These are phyloP conservation scores for Sinocyclocheilus anshuiensis DNA, from an alignment of 2,113 vertebrate species.

Conservation along the genomic window DNA sequence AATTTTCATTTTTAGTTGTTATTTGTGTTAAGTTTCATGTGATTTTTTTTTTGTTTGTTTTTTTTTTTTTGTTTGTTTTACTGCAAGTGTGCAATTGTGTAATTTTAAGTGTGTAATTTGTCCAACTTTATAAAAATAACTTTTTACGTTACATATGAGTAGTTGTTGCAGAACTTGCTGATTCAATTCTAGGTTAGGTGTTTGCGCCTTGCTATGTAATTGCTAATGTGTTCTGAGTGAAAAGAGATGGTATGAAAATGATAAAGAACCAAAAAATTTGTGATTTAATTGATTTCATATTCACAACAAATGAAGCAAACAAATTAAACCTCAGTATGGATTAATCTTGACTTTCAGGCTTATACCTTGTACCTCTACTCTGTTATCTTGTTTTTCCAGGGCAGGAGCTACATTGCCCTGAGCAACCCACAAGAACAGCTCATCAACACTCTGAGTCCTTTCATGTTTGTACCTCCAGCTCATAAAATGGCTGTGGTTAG, in stretches of 20 bases:
- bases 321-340: not conserved
- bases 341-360: not conserved
- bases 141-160: no score
- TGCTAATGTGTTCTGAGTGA: not conserved
- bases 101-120: no score
- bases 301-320: not conserved
- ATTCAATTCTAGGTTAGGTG: no score
- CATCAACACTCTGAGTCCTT: constrained; percentile 39
- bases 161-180: no score
- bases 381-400: not conserved
- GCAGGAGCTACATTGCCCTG: constrained; percentile 9
- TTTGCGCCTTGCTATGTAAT: no score
- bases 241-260: not conserved
- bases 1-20: no score
- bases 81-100: no score
- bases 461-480: constrained; percentile 43
- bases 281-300: not conserved
- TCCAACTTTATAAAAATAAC: no score
- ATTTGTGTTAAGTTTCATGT: no score
- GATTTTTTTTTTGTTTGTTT: no score
- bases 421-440: constrained; percentile 24
- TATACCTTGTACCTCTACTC: not conserved
- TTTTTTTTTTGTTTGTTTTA: no score
- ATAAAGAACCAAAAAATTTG: not conserved
- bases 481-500: constrained; percentile 38